phyloP scores from a whole-genome alignment of 2,113 vertebrate genomes.

The Tamias sibiricus region DNA sequence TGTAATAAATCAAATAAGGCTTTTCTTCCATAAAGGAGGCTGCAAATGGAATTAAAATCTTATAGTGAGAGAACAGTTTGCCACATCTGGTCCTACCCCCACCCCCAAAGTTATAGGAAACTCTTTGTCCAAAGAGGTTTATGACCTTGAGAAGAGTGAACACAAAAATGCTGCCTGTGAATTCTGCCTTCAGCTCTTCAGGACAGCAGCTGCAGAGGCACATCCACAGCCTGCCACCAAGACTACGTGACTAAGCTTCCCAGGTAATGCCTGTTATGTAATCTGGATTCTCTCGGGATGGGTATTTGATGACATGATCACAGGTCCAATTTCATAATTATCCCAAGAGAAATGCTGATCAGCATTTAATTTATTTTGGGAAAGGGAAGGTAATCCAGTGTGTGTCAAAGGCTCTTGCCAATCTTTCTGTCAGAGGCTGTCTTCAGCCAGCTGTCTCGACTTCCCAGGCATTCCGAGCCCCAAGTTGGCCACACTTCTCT shows the following conservation, averaged over 20 bases:
- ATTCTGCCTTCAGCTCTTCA: not conserved
- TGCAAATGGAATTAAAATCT: not conserved
- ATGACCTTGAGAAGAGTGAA: not conserved
- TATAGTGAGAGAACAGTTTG: not conserved
- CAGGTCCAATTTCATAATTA: constrained; percentile 31
- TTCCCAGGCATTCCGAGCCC: constrained; percentile 29
- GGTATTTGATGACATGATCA: constrained; percentile 40
- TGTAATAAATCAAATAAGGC: not conserved
- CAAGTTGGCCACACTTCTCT: not conserved
- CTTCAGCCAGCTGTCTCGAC: constrained; percentile 40
- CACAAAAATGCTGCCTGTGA: not conserved
- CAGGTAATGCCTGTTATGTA: not conserved
- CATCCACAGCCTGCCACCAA: not conserved
- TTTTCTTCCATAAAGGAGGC: constrained; percentile 28
- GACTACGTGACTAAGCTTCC: not conserved
- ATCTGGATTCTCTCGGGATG: constrained; percentile 11
- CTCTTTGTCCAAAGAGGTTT: not conserved
- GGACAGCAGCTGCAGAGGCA: not conserved
- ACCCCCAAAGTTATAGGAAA: not conserved
- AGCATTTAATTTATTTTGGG: constrained; percentile 57
- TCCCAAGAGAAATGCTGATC: constrained; percentile 50
- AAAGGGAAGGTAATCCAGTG: constrained; percentile 15
- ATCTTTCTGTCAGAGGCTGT: not conserved
- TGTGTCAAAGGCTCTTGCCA: not conserved
- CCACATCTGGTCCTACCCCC: no score